phyloP scores from a whole-genome alignment of 2,113 vertebrate species.

The Pseudolaguvia tuberculata region DNA sequence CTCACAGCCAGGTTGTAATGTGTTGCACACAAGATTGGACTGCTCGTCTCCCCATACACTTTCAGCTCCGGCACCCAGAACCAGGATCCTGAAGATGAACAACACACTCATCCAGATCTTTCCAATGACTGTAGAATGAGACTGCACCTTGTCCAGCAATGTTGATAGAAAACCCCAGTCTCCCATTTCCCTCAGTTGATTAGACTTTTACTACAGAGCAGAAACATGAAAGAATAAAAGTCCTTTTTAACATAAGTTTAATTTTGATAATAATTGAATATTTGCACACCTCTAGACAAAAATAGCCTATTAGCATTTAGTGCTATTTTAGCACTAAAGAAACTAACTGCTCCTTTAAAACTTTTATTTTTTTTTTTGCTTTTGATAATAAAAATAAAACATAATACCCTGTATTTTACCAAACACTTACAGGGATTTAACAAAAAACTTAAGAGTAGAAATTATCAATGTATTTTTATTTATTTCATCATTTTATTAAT shows the following conservation, averaged over 20 bases:
- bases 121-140: conserved; percentile 73
- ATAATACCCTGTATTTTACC: too few relatives aligned
- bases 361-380: too few relatives aligned
- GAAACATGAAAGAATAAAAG: neutral
- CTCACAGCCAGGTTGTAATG: conserved; percentile 75
- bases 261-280: too few relatives aligned
- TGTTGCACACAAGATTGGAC: conserved; percentile 73
- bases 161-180: conserved; percentile 72
- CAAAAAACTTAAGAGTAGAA: too few relatives aligned
- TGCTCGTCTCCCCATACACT: conserved; percentile 78
- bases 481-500: too few relatives aligned
- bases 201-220: conserved; percentile 12
- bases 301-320: too few relatives aligned
- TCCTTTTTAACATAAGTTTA: neutral
- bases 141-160: conserved; percentile 73
- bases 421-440: too few relatives aligned
- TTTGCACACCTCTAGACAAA: neutral
- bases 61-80: conserved; percentile 72
- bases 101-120: conserved; percentile 80
- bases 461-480: too few relatives aligned
- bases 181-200: conserved; percentile 62
- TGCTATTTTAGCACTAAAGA: neutral
- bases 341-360: too few relatives aligned
- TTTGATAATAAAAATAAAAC: too few relatives aligned
- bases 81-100: conserved; percentile 77